Base-by-base conservation (phyloP, 2,113 vertebrate genomes). In the Chaetodon trifascialis region DNA sequence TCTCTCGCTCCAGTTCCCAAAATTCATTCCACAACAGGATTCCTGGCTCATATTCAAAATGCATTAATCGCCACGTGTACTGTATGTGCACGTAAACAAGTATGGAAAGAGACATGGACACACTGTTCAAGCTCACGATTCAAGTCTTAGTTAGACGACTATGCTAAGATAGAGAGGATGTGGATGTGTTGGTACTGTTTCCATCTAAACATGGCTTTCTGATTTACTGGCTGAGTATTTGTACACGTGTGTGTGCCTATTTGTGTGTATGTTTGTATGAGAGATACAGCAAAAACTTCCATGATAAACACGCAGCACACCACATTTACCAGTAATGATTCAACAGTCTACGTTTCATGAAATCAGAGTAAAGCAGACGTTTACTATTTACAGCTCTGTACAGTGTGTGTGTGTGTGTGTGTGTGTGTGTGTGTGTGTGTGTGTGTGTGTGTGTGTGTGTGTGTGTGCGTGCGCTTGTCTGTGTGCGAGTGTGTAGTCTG, bases 361-460 rank as follows among this genome's bases (percentile, higher is more conserved):
- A 65, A 76, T 88, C 52, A 84, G 76, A 88, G 82, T 89, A 85
- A 88, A 90, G 90, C 87, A 80, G 83, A 89, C 75, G 59, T 82
- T 89, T 71, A 75, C 72, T 94, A 94, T 94, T 92, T 94, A 94
- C 94, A 94, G 74, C 23, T 93, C 90, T 94, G 75, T 94, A 94
- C 94, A 94, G 51, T 65, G 56, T 46, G 67, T 65, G 74, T 64
- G 52, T 55, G 71, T 46, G 55, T 77, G n/a, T 64, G 66, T 76
- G 55, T 76, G 40, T 52, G n/a, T 59, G 51, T 40, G 58, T 70
- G 56, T 69, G 15, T 63, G 55, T 55, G 71, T 46, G 51, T 65
- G 56, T 46, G 67, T 60, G 70, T 78, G 66, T 46, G 46, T 68
- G 36, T 52, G 56, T 8, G 7, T 66, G 66, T 68, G 73, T 12